phyloP scores from a whole-genome alignment of 2,113 vertebrate species.

The Numenius arquata region DNA sequence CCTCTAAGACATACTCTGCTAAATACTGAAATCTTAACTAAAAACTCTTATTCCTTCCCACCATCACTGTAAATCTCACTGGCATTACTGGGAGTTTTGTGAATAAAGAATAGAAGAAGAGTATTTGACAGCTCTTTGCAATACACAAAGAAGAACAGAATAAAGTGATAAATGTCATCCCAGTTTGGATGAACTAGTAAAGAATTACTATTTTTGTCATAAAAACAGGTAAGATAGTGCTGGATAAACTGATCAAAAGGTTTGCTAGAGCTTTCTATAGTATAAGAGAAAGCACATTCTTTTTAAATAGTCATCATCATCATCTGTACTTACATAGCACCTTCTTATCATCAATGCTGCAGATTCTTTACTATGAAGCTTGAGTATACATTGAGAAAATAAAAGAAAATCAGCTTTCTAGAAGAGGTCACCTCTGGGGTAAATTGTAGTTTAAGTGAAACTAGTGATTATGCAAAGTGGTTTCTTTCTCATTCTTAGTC shows the following conservation, averaged over 20 bases:
- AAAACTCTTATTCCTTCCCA: neutral
- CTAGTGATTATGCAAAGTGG: neutral
- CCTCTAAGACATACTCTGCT: neutral
- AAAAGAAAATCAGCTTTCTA: neutral
- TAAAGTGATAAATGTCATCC: neutral
- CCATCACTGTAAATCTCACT: neutral
- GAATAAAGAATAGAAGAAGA: neutral
- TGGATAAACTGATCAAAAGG: neutral
- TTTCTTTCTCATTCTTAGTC: neutral
- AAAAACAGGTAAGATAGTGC: neutral
- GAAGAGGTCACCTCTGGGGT: neutral
- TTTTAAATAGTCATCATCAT: neutral
- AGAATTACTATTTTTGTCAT: conserved; percentile 6
- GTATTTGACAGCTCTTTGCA: neutral
- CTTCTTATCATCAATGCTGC: neutral
- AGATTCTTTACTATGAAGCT: neutral
- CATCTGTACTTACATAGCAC: neutral
- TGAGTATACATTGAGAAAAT: neutral
- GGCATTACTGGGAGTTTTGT: neutral
- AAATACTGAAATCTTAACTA: neutral
- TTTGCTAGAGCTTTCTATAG: neutral
- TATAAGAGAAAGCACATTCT: neutral
- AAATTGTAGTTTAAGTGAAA: neutral
- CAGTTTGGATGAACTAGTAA: neutral
- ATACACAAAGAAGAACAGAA: conserved; percentile 27